phyloP scores from a whole-genome alignment of 2,113 vertebrate genomes.

The Cryptoleucopteryx plumbea region DNA sequence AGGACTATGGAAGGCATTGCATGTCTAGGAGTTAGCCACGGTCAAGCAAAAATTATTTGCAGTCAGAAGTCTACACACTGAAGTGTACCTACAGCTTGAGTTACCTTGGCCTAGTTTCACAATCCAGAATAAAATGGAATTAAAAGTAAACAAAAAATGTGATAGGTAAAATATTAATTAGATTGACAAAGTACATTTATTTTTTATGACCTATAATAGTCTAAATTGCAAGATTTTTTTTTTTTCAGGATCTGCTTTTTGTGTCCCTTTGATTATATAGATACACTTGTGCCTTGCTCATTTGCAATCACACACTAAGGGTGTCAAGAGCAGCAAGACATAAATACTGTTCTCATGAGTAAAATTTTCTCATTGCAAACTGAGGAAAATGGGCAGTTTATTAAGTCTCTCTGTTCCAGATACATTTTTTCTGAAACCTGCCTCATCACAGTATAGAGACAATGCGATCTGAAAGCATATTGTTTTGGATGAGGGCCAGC shows the following conservation, averaged over 20 bases:
- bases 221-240: background rate
- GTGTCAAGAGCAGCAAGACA: background rate
- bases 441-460: background rate
- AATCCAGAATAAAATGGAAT: background rate
- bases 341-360: background rate
- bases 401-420: background rate
- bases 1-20: background rate
- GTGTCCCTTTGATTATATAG: background rate
- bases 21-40: accelerated
- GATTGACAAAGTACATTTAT: background rate
- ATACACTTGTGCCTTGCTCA: background rate
- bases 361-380: background rate
- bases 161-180: background rate
- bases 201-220: background rate
- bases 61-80: background rate
- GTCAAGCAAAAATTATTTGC: background rate
- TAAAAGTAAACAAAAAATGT: background rate
- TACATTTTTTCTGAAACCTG: conserved; percentile 22
- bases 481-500: conserved; percentile 65
- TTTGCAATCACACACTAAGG: background rate
- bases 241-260: background rate
- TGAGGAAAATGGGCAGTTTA: background rate
- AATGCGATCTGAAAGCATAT: conserved; percentile 35
- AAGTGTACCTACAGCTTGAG: background rate
- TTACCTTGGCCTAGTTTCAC: background rate